Base-by-base conservation (phyloP, 2,888 invertebrate genomes). In the Endomychus coccineus region DNA sequence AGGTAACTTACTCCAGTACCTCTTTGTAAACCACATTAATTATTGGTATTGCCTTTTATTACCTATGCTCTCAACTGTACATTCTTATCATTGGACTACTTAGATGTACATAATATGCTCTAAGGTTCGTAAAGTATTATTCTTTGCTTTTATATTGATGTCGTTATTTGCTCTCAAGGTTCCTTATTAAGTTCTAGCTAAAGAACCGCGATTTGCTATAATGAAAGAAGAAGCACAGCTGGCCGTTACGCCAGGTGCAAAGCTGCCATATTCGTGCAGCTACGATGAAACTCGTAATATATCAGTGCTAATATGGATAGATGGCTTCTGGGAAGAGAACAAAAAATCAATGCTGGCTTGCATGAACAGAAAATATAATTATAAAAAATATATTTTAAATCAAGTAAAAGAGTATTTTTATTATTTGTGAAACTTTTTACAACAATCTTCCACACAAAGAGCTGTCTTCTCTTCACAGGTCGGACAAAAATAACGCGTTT, bases 231-330 rank as follows among this genome's bases (percentile, higher is more conserved):
- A n/a, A n/a, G n/a, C n/a, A n/a, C n/a, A n/a, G n/a, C n/a, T n/a
- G n/a, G n/a, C n/a, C n/a, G n/a, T n/a, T n/a, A n/a, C 42, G 36
- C 40, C 32, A 34, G 45, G 16, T 41, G 33, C 40, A 45, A 39
- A 44, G 35, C 44, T 42, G 35, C 43, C 44, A 44, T 47, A 27
- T 36, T 47, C 32, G 42, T 40, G 44, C 39, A 42, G 44, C 46
- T 44, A 49, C 44, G 44, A 46, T 34, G 30, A 43, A 42, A 49
- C 38, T 46, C 48, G 42, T 32, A 44, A 30, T 43, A 43, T 43
- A 46, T 47, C 43, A 45, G 45, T 45, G 41, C 36, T 37, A 46
- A 50, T 50, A 49, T 49, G 25, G 33, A 48, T 46, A 49, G 46
- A 48, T 49, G 42, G 44, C 43, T 44, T 49, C 45, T 40, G 39